These are phyloP conservation scores for Onychostruthus taczanowskii DNA, from an alignment of 2,113 vertebrate species.

Conservation along the genomic window DNA sequence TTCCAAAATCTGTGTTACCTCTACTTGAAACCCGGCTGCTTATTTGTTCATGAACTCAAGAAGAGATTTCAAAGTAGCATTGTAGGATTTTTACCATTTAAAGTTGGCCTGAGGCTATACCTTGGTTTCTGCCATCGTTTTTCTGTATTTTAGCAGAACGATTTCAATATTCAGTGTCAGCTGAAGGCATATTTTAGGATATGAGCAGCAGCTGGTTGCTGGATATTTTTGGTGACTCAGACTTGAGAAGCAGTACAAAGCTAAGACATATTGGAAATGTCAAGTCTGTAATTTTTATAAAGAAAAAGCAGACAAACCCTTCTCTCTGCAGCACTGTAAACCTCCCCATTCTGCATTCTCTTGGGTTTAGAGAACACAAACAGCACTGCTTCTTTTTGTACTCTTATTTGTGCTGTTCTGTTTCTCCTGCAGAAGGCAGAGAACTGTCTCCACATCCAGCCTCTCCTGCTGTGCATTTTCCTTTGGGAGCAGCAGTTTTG, in stretches of 20 bases:
- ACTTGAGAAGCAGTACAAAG: conserved; percentile 52
- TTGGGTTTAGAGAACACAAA: conserved; percentile 18
- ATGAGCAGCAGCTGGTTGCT: conserved; percentile 62
- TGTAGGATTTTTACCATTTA: conserved; percentile 22
- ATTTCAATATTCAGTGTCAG: conserved; percentile 63
- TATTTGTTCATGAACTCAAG: conserved; percentile 38
- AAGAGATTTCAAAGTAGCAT: conserved; percentile 38
- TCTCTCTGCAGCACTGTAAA: not conserved
- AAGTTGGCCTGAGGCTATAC: conserved; percentile 19
- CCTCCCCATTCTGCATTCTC: not conserved
- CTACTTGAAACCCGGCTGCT: conserved; percentile 65
- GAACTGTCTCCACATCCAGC: not conserved
- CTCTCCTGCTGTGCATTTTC: not conserved
- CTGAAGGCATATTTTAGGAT: conserved; percentile 62
- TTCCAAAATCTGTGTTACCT: conserved; percentile 68
- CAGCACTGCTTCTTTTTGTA: not conserved
- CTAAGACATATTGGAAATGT: conserved; percentile 58
- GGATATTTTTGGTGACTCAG: conserved; percentile 65
- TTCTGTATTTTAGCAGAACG: conserved; percentile 68
- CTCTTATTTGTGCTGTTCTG: not conserved
- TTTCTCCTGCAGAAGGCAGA: not conserved
- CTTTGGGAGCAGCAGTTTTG: not conserved
- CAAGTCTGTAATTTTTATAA: conserved; percentile 52
- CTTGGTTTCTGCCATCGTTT: conserved; percentile 55
- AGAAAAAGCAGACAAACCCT: not conserved